A percentile compares a stretch with the other conserved stretches of the same genome.
phyloP scores from a whole-genome alignment of 2,888 invertebrate genomes.

The Drosophila anomalipes region DNA sequence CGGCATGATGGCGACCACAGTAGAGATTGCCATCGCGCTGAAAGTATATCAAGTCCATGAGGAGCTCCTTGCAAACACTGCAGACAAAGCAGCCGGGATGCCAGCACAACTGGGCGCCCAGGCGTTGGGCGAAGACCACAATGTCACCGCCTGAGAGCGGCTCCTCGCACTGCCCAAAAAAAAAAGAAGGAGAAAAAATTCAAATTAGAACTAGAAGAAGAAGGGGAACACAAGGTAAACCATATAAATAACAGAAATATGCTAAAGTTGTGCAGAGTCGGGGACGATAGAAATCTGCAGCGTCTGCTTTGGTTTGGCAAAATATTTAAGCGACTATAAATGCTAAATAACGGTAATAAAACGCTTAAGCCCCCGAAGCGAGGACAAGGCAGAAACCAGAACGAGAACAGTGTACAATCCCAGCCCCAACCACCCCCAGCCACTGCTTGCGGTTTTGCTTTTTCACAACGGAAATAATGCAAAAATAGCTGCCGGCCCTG shows the following conservation, averaged over 20 bases:
- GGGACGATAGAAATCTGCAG: conserved; percentile 77
- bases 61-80: conserved; percentile 95
- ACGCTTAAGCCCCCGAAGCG: conserved; percentile 79
- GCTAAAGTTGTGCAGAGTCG: conserved; percentile 55
- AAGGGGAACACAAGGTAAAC: conserved; percentile 25
- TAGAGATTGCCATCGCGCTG: conserved; percentile 94
- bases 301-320: conserved; percentile 65
- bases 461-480: conserved; percentile 70
- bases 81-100: conserved; percentile 98
- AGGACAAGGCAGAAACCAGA: conserved; percentile 50
- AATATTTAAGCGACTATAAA: conserved; percentile 83
- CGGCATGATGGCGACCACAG: conserved; percentile 99
- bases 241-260: conserved; percentile 73
- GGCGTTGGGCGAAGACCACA: conserved; percentile 94
- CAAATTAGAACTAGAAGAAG: background rate
- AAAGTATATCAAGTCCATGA: conserved; percentile 99
- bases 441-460: conserved; percentile 55
- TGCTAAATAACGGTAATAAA: conserved; percentile 83
- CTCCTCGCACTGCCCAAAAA: conserved; percentile 91
- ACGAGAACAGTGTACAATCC: conserved; percentile 36
- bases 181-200: conserved; percentile 30
- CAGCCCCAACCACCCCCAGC: background rate
- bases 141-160: conserved; percentile 94
- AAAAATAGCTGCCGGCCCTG: conserved; percentile 81
- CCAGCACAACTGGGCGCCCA: conserved; percentile 94